phyloP scores from a whole-genome alignment of 2,888 invertebrate genomes.

The Bellardia bayeri region DNA sequence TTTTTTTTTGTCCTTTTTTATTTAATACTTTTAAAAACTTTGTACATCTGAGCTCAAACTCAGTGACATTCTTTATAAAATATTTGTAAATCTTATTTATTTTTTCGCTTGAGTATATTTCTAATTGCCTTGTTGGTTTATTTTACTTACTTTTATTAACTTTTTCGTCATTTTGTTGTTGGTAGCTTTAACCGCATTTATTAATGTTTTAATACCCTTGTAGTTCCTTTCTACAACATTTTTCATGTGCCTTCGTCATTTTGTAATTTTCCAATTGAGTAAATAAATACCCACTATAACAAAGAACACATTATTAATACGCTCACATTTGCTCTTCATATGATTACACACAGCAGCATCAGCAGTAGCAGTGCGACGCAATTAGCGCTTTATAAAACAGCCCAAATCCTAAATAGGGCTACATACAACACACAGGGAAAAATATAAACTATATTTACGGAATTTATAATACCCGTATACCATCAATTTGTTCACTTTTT shows the following conservation, averaged over 20 bases:
- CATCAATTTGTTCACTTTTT: no score
- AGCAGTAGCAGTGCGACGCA: background rate
- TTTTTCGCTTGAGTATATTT: background rate
- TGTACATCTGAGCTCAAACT: background rate
- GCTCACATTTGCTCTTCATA: background rate
- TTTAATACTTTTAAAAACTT: no score
- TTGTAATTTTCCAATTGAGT: slow-evolving; percentile 72
- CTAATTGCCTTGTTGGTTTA: background rate
- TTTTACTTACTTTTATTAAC: background rate
- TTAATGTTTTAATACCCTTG: slow-evolving; percentile 51
- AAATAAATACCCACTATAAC: slow-evolving; percentile 51
- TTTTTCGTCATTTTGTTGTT: background rate
- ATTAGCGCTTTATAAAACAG: background rate
- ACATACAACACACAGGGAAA: no score
- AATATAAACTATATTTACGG: no score
- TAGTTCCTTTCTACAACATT: background rate
- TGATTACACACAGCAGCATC: background rate
- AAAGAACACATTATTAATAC: slow-evolving; percentile 14
- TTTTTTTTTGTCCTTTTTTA: no score
- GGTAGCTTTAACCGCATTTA: slow-evolving; percentile 20
- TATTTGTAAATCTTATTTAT: background rate
- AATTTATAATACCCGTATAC: no score
- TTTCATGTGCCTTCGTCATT: slow-evolving; percentile 39
- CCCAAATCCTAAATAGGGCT: no score
- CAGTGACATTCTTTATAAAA: background rate